A percentile compares a stretch with the other conserved stretches of the same genome.
Conservation (phyloP, 2,797 vertebrate species). For the Hafferia zeledoni region DNA sequence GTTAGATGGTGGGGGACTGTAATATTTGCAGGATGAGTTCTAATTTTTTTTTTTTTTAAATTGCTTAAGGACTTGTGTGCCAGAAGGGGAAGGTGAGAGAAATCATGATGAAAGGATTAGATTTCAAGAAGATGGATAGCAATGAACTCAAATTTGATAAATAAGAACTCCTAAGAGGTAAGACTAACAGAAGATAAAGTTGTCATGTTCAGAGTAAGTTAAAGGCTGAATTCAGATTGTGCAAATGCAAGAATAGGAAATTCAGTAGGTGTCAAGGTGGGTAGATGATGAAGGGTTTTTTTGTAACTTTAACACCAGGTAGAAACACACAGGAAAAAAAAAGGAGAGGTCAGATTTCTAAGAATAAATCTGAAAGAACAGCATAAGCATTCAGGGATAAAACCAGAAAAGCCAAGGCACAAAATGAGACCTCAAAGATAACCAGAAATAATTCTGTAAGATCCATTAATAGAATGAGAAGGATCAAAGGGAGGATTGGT, state of each 20-base stretch:
- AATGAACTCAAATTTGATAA: not conserved
- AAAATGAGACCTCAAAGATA: slow-evolving; percentile 57
- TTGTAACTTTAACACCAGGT: not conserved
- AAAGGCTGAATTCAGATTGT: not conserved
- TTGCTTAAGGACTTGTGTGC: not conserved
- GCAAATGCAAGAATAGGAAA: not conserved
- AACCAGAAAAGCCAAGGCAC: slow-evolving; percentile 6
- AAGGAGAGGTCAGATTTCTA: slow-evolving; percentile 4
- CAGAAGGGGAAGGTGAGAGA: not conserved
- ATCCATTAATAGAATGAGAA: slow-evolving; percentile 17
- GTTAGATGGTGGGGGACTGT: not conserved
- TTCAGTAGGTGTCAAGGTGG: not conserved
- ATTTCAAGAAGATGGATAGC: not conserved
- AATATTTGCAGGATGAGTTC: not conserved
- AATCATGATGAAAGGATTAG: not conserved
- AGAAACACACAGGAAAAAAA: not conserved
- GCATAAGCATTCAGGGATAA: not conserved
- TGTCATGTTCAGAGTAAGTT: not conserved
- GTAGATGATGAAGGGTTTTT: not conserved
- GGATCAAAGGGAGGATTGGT: slow-evolving; percentile 41
- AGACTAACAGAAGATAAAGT: not conserved
- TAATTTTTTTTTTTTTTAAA: not conserved
- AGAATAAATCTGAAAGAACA: slow-evolving; percentile 17
- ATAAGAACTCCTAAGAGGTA: not conserved
- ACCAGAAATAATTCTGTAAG: slow-evolving; percentile 51